Evolutionary conservation across 2,113 vertebrate genomes (phyloP), one percentile per base, ranked within the genome.

Genomic region (Phainopepla nitens): DNA sequence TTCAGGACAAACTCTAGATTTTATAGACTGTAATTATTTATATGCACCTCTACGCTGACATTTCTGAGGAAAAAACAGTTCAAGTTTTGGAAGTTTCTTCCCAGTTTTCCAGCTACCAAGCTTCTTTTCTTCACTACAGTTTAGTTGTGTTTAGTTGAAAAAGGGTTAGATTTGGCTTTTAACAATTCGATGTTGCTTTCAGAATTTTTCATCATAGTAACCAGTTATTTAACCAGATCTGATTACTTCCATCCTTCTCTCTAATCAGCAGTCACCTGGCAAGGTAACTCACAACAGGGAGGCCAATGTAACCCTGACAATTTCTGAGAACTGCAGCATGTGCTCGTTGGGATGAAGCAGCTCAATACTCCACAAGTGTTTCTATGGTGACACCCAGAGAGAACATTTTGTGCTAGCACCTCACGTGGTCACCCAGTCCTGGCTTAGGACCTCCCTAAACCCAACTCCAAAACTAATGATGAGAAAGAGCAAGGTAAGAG

Each of bases 341-440:
- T 50, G 61, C 61, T 49, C 0, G 0, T 78, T 87, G 60, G 62
- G 82, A 36, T 73, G 65, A 85, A 90, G 87, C 75, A 76, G 69
- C 58, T 87, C 70, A 64, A 51, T 44, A 78, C 29, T 66, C 36
- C 57, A n/a, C 45, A 42, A 53, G 58, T 36, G 84, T 95, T 95
- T 93, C 93, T 96, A 81, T 83, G 64, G 92, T 44, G 79, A 95
- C 22, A 76, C 21, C 33, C 45, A 3, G 10, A 66, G 21, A 83
- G 79, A 91, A 90, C 90, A 86, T 83, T 93, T 86, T 92, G 76
- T 95, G 89, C 79, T 33, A 75, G 27, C 51, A 81, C 47, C 68
- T 39, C 76, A 71, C 4, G 1, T 1, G 24, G 71, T 86, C 62
- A 89, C 12, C 61, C 35, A 86, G 76, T 28, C 60, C 82, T 75